Evolutionary conservation across 1,140 invertebrate species (phyloP), one percentile per base, ranked within the genome.

Genomic region (Hyphantria cunea): DNA sequence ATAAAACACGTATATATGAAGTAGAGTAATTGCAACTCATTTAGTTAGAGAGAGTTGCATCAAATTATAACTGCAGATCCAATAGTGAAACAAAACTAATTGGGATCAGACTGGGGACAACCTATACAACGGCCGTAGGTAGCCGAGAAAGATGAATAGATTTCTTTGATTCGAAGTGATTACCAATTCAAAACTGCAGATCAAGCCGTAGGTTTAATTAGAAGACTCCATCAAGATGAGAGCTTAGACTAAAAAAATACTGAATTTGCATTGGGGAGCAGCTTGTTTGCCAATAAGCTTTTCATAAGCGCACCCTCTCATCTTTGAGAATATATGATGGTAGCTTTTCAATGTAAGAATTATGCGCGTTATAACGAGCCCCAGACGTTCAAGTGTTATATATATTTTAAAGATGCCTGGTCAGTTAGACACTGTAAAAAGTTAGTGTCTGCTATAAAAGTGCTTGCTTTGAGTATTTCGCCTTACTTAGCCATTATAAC

Each of bases 91-190:
- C 32, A 45, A 49, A 58, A 58, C 45, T 58, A 87, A 85, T 87
- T 87, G 82, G 74, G 74, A 72, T 70, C 74, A 84, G 80, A 77
- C 77, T 67, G 63, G 69, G 65, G 60, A 63, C 58, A 64, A 74
- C 74, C 74, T 69, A 82, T 82, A 78, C 74, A 74, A 78, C 74
- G 79, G 74, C 78, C 74, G 55, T 69, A 70, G 72, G 68, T 78
- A 77, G 66, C 48, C 15, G 25, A 17, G 64, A 60, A 68, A 32
- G 31, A 32, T 50, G 66, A 63, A 69, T 68, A 63, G 60, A 67
- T 72, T 71, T 85, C 84, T 89, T 89, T 89, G 86, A 86, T 78
- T 78, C 72, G 81, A 74, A 79, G 77, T 86, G 79, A 89, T 89
- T 87, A 85, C 83, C 82, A 87, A 87, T 89, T 89, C 84, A 85